A percentile compares a stretch with the other conserved stretches of the same genome.
These are phyloP conservation scores for Anguilla rostrata DNA, from an alignment of 2,113 vertebrate genomes.

Conservation along the genomic window DNA sequence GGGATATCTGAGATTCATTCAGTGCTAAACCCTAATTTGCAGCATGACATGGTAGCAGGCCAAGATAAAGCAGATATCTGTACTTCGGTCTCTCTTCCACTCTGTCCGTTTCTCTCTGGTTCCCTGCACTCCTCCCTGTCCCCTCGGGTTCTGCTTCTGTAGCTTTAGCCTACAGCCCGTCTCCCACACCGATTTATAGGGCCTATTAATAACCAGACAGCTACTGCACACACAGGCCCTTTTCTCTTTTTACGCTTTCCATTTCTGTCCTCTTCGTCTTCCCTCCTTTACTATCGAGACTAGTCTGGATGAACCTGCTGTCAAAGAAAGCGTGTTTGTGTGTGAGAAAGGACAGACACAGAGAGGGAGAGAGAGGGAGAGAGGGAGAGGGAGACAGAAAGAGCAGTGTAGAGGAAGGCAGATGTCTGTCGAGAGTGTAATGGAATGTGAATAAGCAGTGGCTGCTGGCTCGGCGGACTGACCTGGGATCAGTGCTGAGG, in stretches of 20 bases:
- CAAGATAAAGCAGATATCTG: background rate
- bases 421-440: background rate
- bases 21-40: background rate
- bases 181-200: constrained; percentile 19
- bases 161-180: background rate
- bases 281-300: background rate
- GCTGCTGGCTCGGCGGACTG: background rate
- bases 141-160: background rate
- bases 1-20: no score
- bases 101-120: constrained; percentile 3
- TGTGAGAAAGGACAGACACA: background rate
- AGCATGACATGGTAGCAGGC: background rate
- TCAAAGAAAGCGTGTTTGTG: background rate
- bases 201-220: constrained; percentile 27
- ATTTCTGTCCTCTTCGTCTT: background rate
- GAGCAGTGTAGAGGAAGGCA: background rate
- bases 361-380: background rate
- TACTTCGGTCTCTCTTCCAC: background rate
- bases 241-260: constrained; percentile 25
- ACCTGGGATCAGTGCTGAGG: background rate
- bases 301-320: background rate
- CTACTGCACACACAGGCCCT: constrained; percentile 14
- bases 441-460: background rate
- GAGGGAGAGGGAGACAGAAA: constrained; percentile 20
- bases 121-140: background rate